phyloP scores from a whole-genome alignment of 2,888 invertebrate genomes.

The Acleris literana region DNA sequence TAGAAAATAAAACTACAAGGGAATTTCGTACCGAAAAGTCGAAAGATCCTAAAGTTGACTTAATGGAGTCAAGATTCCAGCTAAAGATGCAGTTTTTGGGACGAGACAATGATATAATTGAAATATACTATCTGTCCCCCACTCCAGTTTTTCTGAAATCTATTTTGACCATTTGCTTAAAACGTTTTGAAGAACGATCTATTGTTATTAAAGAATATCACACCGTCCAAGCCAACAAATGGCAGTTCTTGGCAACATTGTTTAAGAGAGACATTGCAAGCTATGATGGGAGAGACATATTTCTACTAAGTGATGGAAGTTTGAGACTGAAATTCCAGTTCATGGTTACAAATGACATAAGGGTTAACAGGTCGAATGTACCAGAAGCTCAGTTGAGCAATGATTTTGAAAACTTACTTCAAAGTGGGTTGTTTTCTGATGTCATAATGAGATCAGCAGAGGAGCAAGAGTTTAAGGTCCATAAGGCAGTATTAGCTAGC shows the following conservation, averaged over 20 bases:
- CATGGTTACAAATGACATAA: constrained; percentile 71
- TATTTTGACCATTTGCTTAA: constrained; percentile 68
- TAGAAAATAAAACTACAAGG: constrained; percentile 63
- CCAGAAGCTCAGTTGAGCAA: constrained; percentile 68
- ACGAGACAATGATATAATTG: constrained; percentile 70
- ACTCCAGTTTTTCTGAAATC: constrained; percentile 70
- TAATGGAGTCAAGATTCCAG: constrained; percentile 61
- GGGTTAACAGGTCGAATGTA: constrained; percentile 59
- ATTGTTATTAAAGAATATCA: constrained; percentile 74
- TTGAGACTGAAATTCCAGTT: constrained; percentile 72
- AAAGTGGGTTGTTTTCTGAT: constrained; percentile 71
- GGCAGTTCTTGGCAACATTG: constrained; percentile 74
- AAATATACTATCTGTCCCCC: constrained; percentile 71
- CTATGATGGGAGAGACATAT: constrained; percentile 64
- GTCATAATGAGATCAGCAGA: constrained; percentile 72
- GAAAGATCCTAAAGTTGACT: constrained; percentile 51
- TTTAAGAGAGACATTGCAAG: constrained; percentile 69
- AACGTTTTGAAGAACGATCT: constrained; percentile 72
- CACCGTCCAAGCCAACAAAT: constrained; percentile 72
- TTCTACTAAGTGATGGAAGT: constrained; percentile 69
- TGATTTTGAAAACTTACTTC: constrained; percentile 71
- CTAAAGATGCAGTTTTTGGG: constrained; percentile 75
- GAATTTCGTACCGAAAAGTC: constrained; percentile 69
- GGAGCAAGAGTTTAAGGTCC: constrained; percentile 67
- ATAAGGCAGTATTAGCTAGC: constrained; percentile 73